Evolutionary conservation across 2,113 vertebrate genomes (phyloP).

Genomic region (Accipiter virgatus): DNA sequence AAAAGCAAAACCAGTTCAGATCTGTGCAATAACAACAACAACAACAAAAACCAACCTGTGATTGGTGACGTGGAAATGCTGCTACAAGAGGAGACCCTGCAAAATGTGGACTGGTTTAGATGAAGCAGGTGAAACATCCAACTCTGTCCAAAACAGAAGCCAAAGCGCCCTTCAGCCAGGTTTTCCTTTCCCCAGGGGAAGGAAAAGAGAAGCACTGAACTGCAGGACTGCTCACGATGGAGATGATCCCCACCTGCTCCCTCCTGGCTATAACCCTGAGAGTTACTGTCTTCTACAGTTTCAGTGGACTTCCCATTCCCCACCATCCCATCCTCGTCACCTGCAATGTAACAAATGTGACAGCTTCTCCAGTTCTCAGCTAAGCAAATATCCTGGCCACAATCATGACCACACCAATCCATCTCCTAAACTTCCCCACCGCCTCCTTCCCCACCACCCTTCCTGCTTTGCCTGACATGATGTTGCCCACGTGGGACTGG

Average conservation of each 20-base stretch:
- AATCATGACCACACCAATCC: background rate
- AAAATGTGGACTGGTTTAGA: background rate
- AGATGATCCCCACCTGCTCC: background rate
- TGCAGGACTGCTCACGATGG: background rate
- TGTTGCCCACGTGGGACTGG: background rate
- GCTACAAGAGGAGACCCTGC: background rate
- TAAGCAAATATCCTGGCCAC: background rate
- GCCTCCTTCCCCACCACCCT: background rate
- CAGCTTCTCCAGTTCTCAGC: background rate
- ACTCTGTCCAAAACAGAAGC: background rate
- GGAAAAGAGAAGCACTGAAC: background rate
- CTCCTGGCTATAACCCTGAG: background rate
- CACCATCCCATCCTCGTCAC: background rate
- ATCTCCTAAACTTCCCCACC: background rate
- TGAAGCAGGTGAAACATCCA: background rate
- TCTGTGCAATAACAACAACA: background rate
- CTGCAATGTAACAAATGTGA: background rate
- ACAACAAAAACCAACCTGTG: background rate
- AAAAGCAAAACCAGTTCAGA: background rate
- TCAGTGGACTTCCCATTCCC: background rate
- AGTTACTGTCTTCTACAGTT: background rate
- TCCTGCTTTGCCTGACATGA: background rate
- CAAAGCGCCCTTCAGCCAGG: background rate
- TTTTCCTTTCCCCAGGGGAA: background rate
- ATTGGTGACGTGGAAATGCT: background rate